Base-by-base conservation (phyloP, 2,797 vertebrate species). In the Coreius guichenoti region DNA sequence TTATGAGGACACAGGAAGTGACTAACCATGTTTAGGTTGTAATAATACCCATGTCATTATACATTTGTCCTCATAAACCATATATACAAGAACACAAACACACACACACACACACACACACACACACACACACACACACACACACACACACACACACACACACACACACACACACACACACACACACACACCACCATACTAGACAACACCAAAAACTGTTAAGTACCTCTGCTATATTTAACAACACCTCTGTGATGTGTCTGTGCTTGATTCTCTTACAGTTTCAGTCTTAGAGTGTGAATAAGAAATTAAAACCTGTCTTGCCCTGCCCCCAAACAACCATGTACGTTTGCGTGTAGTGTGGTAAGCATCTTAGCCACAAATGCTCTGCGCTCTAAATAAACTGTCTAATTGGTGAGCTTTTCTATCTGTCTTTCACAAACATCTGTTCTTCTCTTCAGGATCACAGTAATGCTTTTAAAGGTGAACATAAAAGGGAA, bases 321-420 rank as follows among this genome's bases (percentile, higher is more conserved):
- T 84, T n/a, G 21, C 51, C 13, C 47, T 70, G 65, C 49, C 51
- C 49, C 39, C 36, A 45, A 36, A 77, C 36, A 29, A 19, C 5
- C 54, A 43, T 23, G 17, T 7, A 51, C 21, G 39, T 31, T 9
- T 79, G 17, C 0, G 1, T 73, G n/a, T 56, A 58, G n/a, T 56
- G 33, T 43, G 49, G 23, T 68, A 84, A 58, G 13, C 51, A 79
- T 79, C 65, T 36, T 5, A 56, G 49, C 2, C 39, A 69, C 65
- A 33, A 31, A 87, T 80, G 56, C 80, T 68, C 82, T 58, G 77
- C 45, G 75, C 80, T 54, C 68, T 51, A 73, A 85, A 89, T 82
- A 86, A 85, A 43, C 73, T 9, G 68, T 82, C 86, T 85, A 87
- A 87, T 83, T 79, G 74, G 82, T 51, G 85, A 80, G 87, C 56